Evolutionary conservation across 2,888 invertebrate genomes (phyloP), one percentile per base, ranked within the genome.

Genomic region (Dasypolia templi): DNA sequence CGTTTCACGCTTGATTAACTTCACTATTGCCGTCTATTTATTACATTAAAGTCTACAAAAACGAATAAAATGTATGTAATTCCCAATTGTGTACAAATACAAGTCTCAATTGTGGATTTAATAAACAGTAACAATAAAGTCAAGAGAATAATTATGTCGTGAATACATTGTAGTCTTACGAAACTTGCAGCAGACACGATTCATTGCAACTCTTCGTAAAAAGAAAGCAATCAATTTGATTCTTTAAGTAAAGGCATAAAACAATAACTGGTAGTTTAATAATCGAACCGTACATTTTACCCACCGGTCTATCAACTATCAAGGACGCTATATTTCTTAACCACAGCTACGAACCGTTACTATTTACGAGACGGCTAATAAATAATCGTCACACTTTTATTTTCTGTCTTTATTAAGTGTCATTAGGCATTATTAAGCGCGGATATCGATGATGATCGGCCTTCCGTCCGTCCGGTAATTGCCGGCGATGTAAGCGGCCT

Each of bases 381-480:
- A 94, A 95, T 94, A 94, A 94, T 94, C 93, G 92, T 93, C 92
- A 92, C 94, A 94, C 93, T 94, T 95, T 95, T 94, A 94, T 95
- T 94, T 95, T 94, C 93, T 81, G 93, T 94, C 95, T 95, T 94
- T 95, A 96, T 96, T 95, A 95, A 94, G 94, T 94, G 94, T 96
- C 95, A 96, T 96, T 96, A 96, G 95, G 94, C 93, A 94, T 96
- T 96, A 96, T 96, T 95, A 96, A 95, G 93, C 93, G 91, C 91
- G 92, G 93, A 93, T 95, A 95, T 94, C 93, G 95, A 92, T 93
- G 95, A 95, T 94, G 95, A 94, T 93, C 94, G 91, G 94, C 95
- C 96, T 95, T 95, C 95, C 95, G 95, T 94, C 94, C 92, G 93
- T 89, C 89, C 91, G 90, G 94, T 96, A 96, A 96, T 96, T 95